Percentiles rank a stretch among this genome's conserved stretches.
Evolutionary conservation across 2,113 vertebrate species (phyloP).

Genomic region (Ammodytes marinus): DNA sequence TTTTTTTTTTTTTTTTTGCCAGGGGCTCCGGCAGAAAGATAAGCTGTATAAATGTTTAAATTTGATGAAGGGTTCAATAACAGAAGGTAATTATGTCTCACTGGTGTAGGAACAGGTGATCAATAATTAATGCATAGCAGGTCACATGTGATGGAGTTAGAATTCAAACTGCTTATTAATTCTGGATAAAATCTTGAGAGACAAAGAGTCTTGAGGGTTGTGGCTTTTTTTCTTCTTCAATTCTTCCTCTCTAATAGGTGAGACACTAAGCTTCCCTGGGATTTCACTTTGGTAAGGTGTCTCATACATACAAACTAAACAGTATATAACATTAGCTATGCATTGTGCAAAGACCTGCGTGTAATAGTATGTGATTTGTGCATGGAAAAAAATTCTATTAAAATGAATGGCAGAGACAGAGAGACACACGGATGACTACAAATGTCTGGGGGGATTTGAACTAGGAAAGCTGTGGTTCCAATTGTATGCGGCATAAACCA

Average conservation of each 20-base stretch:
- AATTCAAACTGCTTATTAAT: slow-evolving; percentile 78
- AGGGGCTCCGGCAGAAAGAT: slow-evolving; percentile 73
- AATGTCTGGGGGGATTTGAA: no score
- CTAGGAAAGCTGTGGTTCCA: no score
- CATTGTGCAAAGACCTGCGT: not conserved
- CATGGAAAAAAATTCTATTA: not conserved
- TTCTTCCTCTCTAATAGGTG: not conserved
- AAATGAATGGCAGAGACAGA: not conserved
- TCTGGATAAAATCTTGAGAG: slow-evolving; percentile 42
- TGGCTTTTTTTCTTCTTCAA: not conserved
- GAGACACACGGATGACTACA: no score
- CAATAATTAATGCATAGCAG: slow-evolving; percentile 80
- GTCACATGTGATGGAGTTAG: slow-evolving; percentile 65
- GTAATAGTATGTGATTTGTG: not conserved
- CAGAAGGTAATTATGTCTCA: slow-evolving; percentile 80
- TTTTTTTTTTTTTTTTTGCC: slow-evolving; percentile 51
- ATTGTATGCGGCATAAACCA: no score
- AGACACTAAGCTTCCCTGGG: not conserved
- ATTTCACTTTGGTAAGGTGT: not conserved
- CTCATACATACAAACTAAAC: not conserved
- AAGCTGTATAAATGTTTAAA: slow-evolving; percentile 86
- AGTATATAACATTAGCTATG: not conserved
- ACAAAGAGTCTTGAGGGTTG: not conserved
- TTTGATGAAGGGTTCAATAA: slow-evolving; percentile 83
- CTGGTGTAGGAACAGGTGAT: slow-evolving; percentile 75